Percentiles rank a stretch among this genome's conserved stretches.
These are phyloP conservation scores for Clamator glandarius DNA, from an alignment of 2,797 vertebrate species.

Conservation along the genomic window DNA sequence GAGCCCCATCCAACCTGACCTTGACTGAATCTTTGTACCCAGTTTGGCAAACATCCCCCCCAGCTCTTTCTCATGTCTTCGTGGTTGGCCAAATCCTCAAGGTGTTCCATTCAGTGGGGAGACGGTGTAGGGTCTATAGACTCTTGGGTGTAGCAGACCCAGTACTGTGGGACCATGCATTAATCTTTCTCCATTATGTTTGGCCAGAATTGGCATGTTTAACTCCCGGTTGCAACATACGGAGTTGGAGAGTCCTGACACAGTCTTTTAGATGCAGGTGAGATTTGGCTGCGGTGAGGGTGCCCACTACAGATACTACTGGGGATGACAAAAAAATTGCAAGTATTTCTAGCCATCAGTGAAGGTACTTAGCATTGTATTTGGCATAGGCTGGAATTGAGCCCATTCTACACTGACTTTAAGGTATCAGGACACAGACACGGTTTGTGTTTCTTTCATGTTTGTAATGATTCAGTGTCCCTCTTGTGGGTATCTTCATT, in stretches of 20 bases:
- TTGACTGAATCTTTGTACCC: not conserved
- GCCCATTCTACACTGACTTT: not conserved
- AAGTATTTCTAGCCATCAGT: fast-evolving
- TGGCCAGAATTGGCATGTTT: not conserved
- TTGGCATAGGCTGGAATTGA: not conserved
- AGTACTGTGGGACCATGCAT: not conserved
- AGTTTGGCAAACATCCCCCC: not conserved
- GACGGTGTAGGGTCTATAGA: not conserved
- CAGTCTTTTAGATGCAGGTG: not conserved
- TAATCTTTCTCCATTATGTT: not conserved
- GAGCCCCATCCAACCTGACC: no score
- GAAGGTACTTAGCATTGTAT: not conserved
- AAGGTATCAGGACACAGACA: not conserved
- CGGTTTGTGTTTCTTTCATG: not conserved
- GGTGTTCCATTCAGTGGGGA: not conserved
- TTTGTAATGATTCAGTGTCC: not conserved
- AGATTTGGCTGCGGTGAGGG: not conserved
- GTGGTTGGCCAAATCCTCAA: not conserved
- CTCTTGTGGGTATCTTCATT: not conserved
- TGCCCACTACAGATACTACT: not conserved
- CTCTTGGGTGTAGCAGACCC: not conserved
- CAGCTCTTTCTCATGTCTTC: not conserved
- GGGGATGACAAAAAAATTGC: not conserved
- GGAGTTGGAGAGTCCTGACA: not conserved
- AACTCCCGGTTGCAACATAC: not conserved